Evolutionary conservation across 2,113 vertebrate species (phyloP), one percentile per base, ranked within the genome.

Genomic region (Solea senegalensis): DNA sequence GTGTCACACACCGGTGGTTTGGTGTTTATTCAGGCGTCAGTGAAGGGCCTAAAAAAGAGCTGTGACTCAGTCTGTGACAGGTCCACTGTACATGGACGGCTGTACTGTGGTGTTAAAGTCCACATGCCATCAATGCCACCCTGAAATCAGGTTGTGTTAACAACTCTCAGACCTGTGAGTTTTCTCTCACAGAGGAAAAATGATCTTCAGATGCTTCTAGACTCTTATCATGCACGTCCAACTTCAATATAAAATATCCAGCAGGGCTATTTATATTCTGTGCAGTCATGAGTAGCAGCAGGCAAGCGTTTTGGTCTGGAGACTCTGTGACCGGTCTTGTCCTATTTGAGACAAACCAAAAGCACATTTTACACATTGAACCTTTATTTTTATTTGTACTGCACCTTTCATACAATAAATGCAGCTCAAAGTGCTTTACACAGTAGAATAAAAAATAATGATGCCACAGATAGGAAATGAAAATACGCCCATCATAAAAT

Each of bases 251-350:
- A 54, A 62, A 73, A 21, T 78, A 60, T 69, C 76, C 57, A 27
- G 41, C 10, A 26, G 7, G 34, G 60, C 74, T 88, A 88, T 88
- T 88, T 85, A 77, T 90, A 85, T 63, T 68, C 72, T 50, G 53
- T 39, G 16, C 10, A 48, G 45, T 10, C 11, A 48, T 11, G 62
- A 39, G 9, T 49, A 65, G 52, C 61, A 65, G 41, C 56, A 67
- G 52, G 59, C 16, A 59, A 61, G 26, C 46, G 12, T 70, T 70
- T 73, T 49, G 10, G 12, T 70, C 68, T 71, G 44, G 10, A 15
- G 9, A 10, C 8, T 40, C 21, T 6, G 34, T 40, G 54, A 55
- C 53, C 27, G 7, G 13, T 14, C 53, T 39, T 14, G 6, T 26
- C 14, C 9, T 34, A 8, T n/a, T 15, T 55, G 53, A 12, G 6